Conservation (phyloP, 2,888 invertebrate species). For the Pseudococcus jackbeardsleyi region DNA sequence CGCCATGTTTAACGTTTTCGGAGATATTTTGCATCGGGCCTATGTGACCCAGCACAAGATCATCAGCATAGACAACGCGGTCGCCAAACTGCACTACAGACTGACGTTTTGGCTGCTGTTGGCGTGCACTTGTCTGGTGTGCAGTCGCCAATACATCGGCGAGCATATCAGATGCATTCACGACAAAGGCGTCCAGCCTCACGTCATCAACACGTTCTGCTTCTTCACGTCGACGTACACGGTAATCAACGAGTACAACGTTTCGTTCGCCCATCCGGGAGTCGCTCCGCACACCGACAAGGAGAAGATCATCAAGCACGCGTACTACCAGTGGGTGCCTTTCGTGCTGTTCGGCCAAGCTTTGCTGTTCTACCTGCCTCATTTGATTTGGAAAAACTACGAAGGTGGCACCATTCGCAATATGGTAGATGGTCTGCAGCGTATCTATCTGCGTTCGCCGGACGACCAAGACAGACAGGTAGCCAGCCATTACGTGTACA, state of each 20-base stretch:
- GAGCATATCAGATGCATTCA: constrained; percentile 93
- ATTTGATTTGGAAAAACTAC: constrained; percentile 88
- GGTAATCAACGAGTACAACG: constrained; percentile 80
- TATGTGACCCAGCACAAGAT: constrained; percentile 85
- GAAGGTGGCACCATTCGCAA: constrained; percentile 86
- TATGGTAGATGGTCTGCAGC: constrained; percentile 82
- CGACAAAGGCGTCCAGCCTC: constrained; percentile 79
- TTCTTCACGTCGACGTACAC: constrained; percentile 95
- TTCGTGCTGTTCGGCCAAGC: constrained; percentile 94
- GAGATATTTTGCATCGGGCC: constrained; percentile 79
- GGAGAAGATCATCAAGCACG: constrained; percentile 87
- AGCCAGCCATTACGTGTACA: constrained; percentile 15
- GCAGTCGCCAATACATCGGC: constrained; percentile 93
- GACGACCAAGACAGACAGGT: constrained; percentile 64
- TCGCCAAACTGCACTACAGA: constrained; percentile 89
- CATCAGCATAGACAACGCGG: constrained; percentile 86
- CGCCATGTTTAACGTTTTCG: constrained; percentile 89
- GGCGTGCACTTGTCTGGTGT: constrained; percentile 88
- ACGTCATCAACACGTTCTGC: constrained; percentile 92
- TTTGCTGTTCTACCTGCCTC: constrained; percentile 88
- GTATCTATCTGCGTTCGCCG: constrained; percentile 64
- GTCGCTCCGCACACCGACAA: constrained; percentile 83
- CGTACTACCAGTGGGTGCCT: constrained; percentile 97
- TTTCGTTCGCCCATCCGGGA: constrained; percentile 81
- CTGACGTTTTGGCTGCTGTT: constrained; percentile 89